phyloP scores from a whole-genome alignment of 2,888 invertebrate species.

The Neocrepidodera transversa region DNA sequence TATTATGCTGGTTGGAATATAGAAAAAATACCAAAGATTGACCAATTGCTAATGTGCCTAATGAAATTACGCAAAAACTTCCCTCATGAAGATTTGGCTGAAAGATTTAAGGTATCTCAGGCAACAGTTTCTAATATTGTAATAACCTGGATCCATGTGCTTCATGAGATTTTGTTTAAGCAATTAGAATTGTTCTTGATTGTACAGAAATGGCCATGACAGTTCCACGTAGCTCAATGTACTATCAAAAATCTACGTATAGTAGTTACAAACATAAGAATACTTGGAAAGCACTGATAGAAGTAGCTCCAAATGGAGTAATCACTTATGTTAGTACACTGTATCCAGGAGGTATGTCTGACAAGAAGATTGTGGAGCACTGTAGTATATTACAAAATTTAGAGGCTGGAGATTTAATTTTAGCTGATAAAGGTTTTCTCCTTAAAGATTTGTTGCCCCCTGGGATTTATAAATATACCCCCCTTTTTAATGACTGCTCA shows the following conservation, averaged over 20 bases:
- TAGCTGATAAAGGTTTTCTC: constrained; percentile 46
- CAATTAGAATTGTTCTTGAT: background rate
- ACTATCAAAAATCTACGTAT: constrained; percentile 23
- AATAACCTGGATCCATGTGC: background rate
- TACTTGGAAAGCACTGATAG: constrained; percentile 27
- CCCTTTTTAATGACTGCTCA: constrained; percentile 27
- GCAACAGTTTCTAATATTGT: constrained; percentile 5
- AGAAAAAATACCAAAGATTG: constrained; percentile 7
- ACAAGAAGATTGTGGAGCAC: constrained; percentile 41
- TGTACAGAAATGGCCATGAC: no score
- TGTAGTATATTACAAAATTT: constrained; percentile 39
- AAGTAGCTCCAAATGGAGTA: constrained; percentile 48
- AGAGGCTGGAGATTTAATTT: constrained; percentile 40
- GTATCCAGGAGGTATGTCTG: constrained; percentile 46
- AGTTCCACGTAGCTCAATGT: background rate
- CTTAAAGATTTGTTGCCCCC: constrained; percentile 41
- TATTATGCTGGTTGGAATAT: constrained; percentile 13
- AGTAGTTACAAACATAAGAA: constrained; percentile 30
- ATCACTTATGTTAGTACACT: constrained; percentile 43
- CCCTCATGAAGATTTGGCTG: background rate
- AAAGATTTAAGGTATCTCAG: constrained; percentile 2
- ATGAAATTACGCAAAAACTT: constrained; percentile 17
- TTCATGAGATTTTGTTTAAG: background rate
- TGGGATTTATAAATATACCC: constrained; percentile 44
- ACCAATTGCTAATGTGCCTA: constrained; percentile 7